These are phyloP conservation scores for Pollicipes pollicipes DNA, from an alignment of 1,140 invertebrate genomes.

Conservation along the genomic window DNA sequence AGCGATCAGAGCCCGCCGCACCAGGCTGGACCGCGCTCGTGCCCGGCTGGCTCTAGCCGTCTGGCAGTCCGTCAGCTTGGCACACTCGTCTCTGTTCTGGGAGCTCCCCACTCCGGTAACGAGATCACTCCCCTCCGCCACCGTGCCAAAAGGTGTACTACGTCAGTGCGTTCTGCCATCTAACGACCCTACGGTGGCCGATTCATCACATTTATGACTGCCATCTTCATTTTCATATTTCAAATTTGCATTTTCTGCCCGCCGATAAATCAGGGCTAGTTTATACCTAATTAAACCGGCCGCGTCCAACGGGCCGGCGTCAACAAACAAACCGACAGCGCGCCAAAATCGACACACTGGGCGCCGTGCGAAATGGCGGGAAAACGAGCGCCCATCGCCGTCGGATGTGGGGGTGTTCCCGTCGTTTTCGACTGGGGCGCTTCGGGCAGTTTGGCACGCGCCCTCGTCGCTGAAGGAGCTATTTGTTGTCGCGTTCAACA, in stretches of 20 bases:
- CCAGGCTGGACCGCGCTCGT: too few relatives aligned
- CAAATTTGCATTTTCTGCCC: constrained; percentile 44
- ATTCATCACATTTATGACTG: constrained; percentile 60
- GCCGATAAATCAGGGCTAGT: constrained; percentile 41
- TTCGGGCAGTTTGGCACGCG: neutral
- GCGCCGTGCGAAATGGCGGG: neutral
- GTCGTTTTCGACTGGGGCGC: neutral
- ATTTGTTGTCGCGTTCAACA: too few relatives aligned
- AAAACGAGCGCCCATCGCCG: neutral
- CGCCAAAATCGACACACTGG: neutral
- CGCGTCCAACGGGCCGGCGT: neutral
- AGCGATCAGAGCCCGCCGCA: too few relatives aligned
- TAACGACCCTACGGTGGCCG: constrained; percentile 24
- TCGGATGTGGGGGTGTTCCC: neutral
- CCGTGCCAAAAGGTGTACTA: neutral
- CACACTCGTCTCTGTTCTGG: too few relatives aligned
- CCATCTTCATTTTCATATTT: constrained; percentile 63
- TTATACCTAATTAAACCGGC: constrained; percentile 41
- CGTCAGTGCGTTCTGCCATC: neutral
- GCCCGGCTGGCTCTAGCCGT: too few relatives aligned
- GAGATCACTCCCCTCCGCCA: too few relatives aligned
- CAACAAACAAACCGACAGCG: neutral
- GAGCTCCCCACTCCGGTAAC: too few relatives aligned
- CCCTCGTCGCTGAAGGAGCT: too few relatives aligned
- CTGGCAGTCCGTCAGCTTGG: too few relatives aligned